Conservation (phyloP, 2,797 vertebrate species). For the Furcifer pardalis region DNA sequence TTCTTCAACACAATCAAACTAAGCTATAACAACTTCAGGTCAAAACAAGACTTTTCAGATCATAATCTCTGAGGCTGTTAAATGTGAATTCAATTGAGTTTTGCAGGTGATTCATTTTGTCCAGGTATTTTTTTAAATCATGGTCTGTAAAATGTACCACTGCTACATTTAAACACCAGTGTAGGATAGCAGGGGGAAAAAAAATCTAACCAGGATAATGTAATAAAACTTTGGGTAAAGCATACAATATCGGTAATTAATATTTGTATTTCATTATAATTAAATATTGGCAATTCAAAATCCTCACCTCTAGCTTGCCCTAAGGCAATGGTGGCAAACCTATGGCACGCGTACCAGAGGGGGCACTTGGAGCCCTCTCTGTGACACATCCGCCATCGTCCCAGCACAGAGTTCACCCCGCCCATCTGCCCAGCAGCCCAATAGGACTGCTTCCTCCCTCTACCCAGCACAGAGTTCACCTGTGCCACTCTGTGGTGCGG, state of each 20-base stretch:
- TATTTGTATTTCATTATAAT: neutral
- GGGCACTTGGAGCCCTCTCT: too few relatives aligned
- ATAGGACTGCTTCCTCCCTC: too few relatives aligned
- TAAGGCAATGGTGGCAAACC: too few relatives aligned
- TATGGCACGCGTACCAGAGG: too few relatives aligned
- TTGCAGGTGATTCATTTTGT: neutral
- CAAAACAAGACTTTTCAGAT: conserved; percentile 4
- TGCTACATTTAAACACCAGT: accelerated
- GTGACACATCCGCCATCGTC: too few relatives aligned
- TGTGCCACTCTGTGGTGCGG: too few relatives aligned
- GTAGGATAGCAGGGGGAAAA: accelerated
- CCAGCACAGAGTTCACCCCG: too few relatives aligned
- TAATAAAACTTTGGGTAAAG: neutral
- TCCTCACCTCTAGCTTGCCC: too few relatives aligned
- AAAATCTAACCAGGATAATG: accelerated
- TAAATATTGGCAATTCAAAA: neutral
- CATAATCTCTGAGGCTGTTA: neutral
- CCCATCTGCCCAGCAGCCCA: too few relatives aligned
- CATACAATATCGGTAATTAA: neutral
- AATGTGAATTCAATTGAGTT: neutral
- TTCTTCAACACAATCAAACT: conserved; percentile 3
- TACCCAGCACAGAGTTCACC: too few relatives aligned
- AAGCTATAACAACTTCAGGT: neutral
- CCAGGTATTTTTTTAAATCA: accelerated
- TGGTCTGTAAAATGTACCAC: accelerated